These are phyloP conservation scores for Notarius quadriscutis DNA, from an alignment of 2,113 vertebrate species.

Conservation along the genomic window DNA sequence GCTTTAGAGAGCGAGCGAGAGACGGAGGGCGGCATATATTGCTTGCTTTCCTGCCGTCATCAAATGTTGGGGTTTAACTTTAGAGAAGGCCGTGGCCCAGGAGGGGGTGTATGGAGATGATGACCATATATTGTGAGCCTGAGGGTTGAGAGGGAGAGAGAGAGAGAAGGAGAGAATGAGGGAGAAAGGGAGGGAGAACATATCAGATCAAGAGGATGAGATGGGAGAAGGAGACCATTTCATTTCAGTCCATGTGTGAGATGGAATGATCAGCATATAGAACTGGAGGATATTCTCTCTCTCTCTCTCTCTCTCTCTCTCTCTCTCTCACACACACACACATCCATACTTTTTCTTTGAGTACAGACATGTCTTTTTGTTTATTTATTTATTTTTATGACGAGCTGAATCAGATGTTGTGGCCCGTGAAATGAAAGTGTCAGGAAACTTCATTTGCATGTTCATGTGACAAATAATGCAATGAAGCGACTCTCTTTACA, in stretches of 20 bases:
- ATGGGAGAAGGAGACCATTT: slow-evolving; percentile 29
- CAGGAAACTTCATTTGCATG: neutral
- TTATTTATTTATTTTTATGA: neutral
- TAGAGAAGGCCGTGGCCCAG: slow-evolving; percentile 54
- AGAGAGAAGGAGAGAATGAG: neutral
- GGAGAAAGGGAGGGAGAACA: slow-evolving; percentile 26
- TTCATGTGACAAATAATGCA: neutral
- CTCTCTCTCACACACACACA: neutral
- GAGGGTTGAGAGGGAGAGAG: slow-evolving; percentile 35
- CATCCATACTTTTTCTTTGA: neutral
- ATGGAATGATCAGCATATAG: slow-evolving; percentile 26
- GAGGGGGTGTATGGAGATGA: slow-evolving; percentile 44
- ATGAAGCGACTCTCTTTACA: neutral
- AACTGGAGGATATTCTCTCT: neutral
- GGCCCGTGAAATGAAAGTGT: neutral
- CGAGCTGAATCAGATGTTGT: neutral
- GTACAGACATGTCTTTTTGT: neutral
- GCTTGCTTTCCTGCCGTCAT: slow-evolving; percentile 62
- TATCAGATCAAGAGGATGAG: slow-evolving; percentile 41
- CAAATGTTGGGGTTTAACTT: slow-evolving; percentile 70
- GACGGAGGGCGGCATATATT: slow-evolving; percentile 42
- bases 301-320: neutral
- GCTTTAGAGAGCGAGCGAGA: slow-evolving; percentile 57
- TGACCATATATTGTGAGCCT: slow-evolving; percentile 56
- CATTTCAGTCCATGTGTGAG: slow-evolving; percentile 42